Base-by-base conservation (phyloP, 2,888 invertebrate genomes). In the Melanchra persicariae region DNA sequence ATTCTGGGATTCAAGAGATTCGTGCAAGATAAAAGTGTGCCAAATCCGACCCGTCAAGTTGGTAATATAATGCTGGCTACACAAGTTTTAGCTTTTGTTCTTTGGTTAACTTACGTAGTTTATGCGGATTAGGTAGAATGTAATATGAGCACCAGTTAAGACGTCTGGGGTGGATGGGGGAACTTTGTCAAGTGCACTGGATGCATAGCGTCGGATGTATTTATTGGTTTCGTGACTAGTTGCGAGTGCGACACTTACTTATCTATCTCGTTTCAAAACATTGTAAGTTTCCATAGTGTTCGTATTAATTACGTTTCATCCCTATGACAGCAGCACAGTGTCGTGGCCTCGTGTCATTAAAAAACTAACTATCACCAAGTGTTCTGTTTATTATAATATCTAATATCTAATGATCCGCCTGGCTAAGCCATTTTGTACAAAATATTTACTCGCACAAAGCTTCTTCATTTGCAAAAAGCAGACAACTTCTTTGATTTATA, bases 1-100 rank as follows among this genome's bases (percentile, higher is more conserved):
- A 79, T 68, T 52, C 52, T 37, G 64, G 60, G 77, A 59, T 78
- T 62, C 30, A 62, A 68, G 55, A 84, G 74, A 84, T 82, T 52
- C 24, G 37, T 57, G 67, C 57, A 55, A 77, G 65, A 77, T 83
- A 83, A 67, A 81, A 77, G 43, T 68, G 67, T 51, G 58, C 74
- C 55, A 77, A 70, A 67, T 67, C 77, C 71, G 17, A 64, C 34
- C 43, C 58, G 47, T 59, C 54, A 65, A 58, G 75, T 61, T n/a
- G 66, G 37, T 79, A 78, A 82, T 69, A 57, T 60, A 82, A 69
- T 62, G 68, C 26, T 12, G 24, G 12, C 34, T 68, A 61, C 57
- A 60, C 51, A 70, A 70, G 59, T 79, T 69, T 49, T 24, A 49
- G 45, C 43, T 70, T 58, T 63, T 76, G 62, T 67, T 64, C 22